Percentiles rank a stretch among this genome's conserved stretches.
phyloP scores from a whole-genome alignment of 2,888 invertebrate genomes.

The Spialia ferax region DNA sequence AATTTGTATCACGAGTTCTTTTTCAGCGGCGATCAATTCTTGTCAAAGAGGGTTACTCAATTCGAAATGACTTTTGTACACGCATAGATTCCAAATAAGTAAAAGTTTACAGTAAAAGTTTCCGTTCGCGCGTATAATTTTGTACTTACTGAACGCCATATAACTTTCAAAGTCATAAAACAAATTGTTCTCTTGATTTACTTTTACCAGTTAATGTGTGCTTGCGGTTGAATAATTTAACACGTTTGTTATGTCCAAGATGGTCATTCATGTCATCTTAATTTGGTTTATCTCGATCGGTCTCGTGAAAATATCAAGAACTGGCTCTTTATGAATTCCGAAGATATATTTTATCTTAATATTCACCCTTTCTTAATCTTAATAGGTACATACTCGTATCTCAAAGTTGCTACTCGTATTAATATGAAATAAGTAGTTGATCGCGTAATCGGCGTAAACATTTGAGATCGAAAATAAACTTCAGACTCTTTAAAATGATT shows the following conservation, averaged over 20 bases:
- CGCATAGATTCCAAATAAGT: constrained; percentile 1
- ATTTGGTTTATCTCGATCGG: constrained; percentile 34
- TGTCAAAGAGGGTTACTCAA: not conserved
- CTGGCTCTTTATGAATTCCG: constrained; percentile 22
- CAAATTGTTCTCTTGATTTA: constrained; percentile 32
- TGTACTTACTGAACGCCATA: constrained; percentile 16
- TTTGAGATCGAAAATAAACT: not conserved
- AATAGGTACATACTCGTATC: not conserved
- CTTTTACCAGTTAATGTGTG: constrained; percentile 36
- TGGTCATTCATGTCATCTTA: constrained; percentile 31
- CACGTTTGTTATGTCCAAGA: constrained; percentile 34
- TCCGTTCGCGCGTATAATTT: constrained; percentile 6
- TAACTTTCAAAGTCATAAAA: constrained; percentile 36
- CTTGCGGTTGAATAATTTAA: constrained; percentile 36
- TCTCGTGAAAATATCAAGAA: constrained; percentile 9
- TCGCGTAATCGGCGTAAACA: not conserved
- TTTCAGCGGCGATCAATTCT: not conserved
- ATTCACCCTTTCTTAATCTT: not conserved
- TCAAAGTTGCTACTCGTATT: not conserved
- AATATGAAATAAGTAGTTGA: not conserved
- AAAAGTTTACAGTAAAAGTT: constrained; percentile 6
- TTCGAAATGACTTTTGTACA: not conserved
- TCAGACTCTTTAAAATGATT: not conserved
- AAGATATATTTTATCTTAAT: constrained; percentile 12
- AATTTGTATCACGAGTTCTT: not conserved